These are phyloP conservation scores for Nasonovia ribisnigri DNA, from an alignment of 2,888 invertebrate genomes.

Conservation along the genomic window DNA sequence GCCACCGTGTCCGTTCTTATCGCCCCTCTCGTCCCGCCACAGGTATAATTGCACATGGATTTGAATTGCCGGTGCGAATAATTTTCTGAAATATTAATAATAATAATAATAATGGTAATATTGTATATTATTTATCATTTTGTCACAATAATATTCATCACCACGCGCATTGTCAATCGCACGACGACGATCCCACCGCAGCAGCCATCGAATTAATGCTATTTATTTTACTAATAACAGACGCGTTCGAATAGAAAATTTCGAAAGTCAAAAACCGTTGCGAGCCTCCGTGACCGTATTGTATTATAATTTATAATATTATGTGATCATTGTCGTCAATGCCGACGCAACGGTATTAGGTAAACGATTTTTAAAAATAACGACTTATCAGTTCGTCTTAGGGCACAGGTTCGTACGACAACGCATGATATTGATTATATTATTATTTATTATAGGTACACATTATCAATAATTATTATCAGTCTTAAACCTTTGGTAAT, in stretches of 20 bases:
- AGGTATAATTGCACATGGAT: background rate
- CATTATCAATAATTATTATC: background rate
- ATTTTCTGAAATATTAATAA: background rate
- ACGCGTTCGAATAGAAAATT: background rate
- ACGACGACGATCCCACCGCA: background rate
- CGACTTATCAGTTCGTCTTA: background rate
- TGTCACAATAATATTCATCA: background rate
- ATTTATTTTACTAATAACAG: background rate
- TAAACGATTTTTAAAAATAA: background rate
- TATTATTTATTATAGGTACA: background rate
- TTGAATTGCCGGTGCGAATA: background rate
- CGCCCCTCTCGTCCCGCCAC: background rate
- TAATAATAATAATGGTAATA: background rate
- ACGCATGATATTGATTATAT: too few species aligned
- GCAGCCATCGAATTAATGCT: background rate
- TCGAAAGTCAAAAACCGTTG: conserved; percentile 41
- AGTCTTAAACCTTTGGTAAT: background rate
- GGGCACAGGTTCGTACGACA: background rate
- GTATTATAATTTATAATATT: background rate
- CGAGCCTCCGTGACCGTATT: background rate
- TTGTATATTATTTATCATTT: background rate
- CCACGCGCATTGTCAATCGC: background rate
- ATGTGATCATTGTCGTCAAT: background rate
- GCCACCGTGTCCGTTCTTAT: background rate
- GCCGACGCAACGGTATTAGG: background rate